Evolutionary conservation across 2,113 vertebrate species (phyloP).

Genomic region (Notothenia rossii): DNA sequence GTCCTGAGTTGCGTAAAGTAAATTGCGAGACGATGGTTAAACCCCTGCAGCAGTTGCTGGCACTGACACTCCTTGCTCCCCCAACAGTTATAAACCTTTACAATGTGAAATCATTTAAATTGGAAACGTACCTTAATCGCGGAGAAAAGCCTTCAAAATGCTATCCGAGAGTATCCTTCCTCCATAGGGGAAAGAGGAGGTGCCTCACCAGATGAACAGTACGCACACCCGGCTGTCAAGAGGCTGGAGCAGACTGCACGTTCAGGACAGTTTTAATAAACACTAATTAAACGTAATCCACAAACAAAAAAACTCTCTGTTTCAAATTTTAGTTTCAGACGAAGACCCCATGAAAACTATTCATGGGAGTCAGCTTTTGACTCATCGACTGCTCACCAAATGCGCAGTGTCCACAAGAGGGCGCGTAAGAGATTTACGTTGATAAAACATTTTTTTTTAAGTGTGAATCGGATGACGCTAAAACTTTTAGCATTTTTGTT

Average conservation of each 20-base stretch:
- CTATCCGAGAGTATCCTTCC: constrained; percentile 18
- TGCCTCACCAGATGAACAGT: constrained; percentile 17
- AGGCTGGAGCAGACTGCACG: not conserved
- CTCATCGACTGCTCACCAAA: constrained; percentile 10
- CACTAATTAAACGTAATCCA: not conserved
- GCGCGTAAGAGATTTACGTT: constrained; percentile 16
- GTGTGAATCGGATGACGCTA: not conserved
- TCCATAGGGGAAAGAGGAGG: constrained; percentile 57
- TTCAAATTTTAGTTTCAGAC: no score
- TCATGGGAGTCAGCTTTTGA: constrained; percentile 5
- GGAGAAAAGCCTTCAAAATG: constrained; percentile 52
- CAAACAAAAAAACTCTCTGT: not conserved
- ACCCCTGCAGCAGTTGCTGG: not conserved
- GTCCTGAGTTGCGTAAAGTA: constrained; percentile 31
- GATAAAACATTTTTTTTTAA: no score
- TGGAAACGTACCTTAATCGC: constrained; percentile 62
- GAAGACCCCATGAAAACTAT: not conserved
- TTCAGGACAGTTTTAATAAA: not conserved
- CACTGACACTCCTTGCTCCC: not conserved
- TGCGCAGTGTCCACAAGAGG: constrained; percentile 29
- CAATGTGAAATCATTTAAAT: not conserved
- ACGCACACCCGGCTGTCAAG: constrained; percentile 11
- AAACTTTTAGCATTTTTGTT: not conserved
- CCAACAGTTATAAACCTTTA: not conserved
- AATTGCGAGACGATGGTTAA: constrained; percentile 6